Percentiles rank a stretch among this genome's conserved stretches.
Conservation (phyloP, 1,140 invertebrate species). For the Drosophila suzukii region DNA sequence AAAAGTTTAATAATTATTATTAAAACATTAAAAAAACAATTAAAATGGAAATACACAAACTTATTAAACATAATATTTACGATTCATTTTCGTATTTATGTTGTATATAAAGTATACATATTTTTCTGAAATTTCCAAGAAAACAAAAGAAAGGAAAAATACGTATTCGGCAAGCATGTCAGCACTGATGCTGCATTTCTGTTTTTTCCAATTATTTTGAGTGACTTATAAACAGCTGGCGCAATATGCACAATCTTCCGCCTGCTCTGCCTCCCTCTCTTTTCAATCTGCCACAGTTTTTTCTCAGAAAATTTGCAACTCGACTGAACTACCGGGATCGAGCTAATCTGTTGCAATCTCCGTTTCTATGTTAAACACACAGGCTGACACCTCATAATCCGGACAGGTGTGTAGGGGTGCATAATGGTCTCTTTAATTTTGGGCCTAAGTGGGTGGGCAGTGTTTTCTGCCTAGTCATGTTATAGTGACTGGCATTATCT, state of each 20-base stretch:
- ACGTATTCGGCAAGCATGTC: background rate
- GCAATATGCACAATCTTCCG: slow-evolving; percentile 36
- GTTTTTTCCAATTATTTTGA: slow-evolving; percentile 26
- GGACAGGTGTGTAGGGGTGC: background rate
- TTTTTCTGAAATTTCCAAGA: background rate
- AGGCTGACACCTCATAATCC: background rate
- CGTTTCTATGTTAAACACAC: slow-evolving; percentile 15
- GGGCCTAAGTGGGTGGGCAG: background rate
- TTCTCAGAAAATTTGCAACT: slow-evolving; percentile 38
- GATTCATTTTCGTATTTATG: too few species aligned
- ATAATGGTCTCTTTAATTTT: background rate
- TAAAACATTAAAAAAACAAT: too few species aligned
- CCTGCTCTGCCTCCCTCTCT: background rate
- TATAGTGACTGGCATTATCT: slow-evolving; percentile 10
- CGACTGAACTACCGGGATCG: slow-evolving; percentile 13
- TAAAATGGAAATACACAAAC: too few species aligned
- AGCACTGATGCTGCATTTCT: background rate
- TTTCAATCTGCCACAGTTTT: slow-evolving; percentile 22
- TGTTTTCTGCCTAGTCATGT: slow-evolving; percentile 8
- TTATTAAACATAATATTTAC: too few species aligned
- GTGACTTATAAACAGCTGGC: slow-evolving; percentile 39
- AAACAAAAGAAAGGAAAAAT: background rate
- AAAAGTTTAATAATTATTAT: too few species aligned
- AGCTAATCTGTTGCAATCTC: slow-evolving; percentile 39
- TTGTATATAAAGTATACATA: too few species aligned